A percentile compares a stretch with the other conserved stretches of the same genome.
phyloP scores from a whole-genome alignment of 2,888 invertebrate genomes.

The Mesochorus sp. region DNA sequence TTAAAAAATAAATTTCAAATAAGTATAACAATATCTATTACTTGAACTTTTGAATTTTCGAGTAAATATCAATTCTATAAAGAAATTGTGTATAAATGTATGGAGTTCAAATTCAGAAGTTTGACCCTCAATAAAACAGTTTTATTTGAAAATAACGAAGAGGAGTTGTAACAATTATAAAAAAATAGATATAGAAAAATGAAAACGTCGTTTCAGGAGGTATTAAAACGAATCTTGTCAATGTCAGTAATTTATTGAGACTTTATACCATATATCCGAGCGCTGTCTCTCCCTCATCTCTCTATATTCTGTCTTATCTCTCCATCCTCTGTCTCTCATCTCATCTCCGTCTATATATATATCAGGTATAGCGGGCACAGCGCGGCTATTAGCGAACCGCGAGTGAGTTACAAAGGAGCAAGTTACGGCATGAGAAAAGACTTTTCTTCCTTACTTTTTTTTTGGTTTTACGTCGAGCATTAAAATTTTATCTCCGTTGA shows the following conservation, averaged over 20 bases:
- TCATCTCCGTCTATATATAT: slow-evolving; percentile 32
- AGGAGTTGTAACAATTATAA: not conserved
- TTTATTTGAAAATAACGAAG: not conserved
- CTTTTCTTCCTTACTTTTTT: slow-evolving; percentile 4
- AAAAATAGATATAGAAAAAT: not conserved
- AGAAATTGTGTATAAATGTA: no score
- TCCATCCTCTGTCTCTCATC: not conserved
- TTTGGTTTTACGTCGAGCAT: slow-evolving; percentile 44
- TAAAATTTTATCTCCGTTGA: slow-evolving; percentile 54
- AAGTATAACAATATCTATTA: no score
- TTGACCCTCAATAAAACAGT: not conserved
- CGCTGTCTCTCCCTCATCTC: slow-evolving; percentile 6
- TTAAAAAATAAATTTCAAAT: no score
- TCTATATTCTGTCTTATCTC: slow-evolving; percentile 2
- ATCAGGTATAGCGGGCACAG: slow-evolving; percentile 35
- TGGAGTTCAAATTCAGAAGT: no score
- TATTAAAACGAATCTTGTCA: slow-evolving; percentile 20
- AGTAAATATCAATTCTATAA: no score
- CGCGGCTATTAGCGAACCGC: slow-evolving; percentile 47
- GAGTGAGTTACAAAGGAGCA: slow-evolving; percentile 52
- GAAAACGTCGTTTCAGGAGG: not conserved
- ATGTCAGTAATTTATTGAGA: slow-evolving; percentile 51
- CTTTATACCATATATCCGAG: slow-evolving; percentile 34
- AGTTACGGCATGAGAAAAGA: slow-evolving; percentile 2
- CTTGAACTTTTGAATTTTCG: no score